phyloP scores from a whole-genome alignment of 1,140 invertebrate genomes.

The Drosophila navojoa region DNA sequence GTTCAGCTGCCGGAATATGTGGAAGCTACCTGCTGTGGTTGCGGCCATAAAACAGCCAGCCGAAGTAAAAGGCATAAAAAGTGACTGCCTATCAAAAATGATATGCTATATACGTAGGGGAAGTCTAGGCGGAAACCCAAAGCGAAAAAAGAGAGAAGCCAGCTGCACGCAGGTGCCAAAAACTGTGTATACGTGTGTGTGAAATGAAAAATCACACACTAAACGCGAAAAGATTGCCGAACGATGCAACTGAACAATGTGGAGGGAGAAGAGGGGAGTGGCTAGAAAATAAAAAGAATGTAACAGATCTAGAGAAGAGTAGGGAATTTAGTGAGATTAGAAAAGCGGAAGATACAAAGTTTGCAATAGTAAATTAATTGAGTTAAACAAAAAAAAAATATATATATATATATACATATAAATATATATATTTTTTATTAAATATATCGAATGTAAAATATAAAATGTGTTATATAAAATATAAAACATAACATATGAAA shows the following conservation, averaged over 20 bases:
- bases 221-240: conserved; percentile 70
- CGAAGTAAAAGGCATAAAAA: conserved; percentile 70
- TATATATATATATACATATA: too few relatives aligned
- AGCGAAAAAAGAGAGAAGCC: conserved; percentile 6
- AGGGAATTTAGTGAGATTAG: neutral
- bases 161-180: conserved; percentile 66
- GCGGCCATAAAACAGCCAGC: conserved; percentile 68
- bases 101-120: conserved; percentile 41
- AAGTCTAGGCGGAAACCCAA: conserved; percentile 52
- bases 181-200: conserved; percentile 55
- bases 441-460: neutral
- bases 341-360: too few relatives aligned
- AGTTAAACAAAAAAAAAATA: neutral
- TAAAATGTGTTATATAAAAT: neutral
- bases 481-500: too few relatives aligned
- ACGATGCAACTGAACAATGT: conserved; percentile 41
- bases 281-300: neutral
- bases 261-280: neutral
- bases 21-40: conserved; percentile 69
- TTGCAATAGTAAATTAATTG: too few relatives aligned
- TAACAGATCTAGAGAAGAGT: too few relatives aligned
- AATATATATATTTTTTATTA: too few relatives aligned
- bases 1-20: conserved; percentile 39
- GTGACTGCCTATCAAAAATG: conserved; percentile 75
- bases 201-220: conserved; percentile 72